Evolutionary conservation across 2,797 vertebrate genomes (phyloP), one percentile per base, ranked within the genome.

Genomic region (Gadopsis marmoratus): DNA sequence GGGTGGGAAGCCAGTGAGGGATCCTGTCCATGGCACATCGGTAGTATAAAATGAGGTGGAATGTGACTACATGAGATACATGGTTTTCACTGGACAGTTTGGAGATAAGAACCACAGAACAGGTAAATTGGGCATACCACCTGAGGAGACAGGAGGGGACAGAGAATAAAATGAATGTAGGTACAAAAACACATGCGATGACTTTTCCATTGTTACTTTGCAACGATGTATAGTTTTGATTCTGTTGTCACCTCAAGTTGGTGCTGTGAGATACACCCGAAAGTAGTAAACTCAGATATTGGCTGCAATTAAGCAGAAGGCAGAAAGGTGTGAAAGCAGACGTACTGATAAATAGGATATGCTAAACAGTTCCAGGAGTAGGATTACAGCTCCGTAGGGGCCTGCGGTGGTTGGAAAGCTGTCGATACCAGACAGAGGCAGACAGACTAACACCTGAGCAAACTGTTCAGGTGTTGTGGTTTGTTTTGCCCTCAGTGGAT

Each of bases 371-470:
- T 85, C 55, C 71, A 66, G 78, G 33, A 53, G 84, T 50, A 79
- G 78, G 84, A 87, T 82, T 85, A 80, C 53, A 65, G 89, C 87
- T 88, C 87, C 43, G 4, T 51, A 17, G 87, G 86, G 81, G 83
- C 82, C 83, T 31, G 71, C 76, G 78, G 86, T 83, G 73, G 79
- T 78, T 78, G 85, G 87, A 86, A 86, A 76, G 65, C 84, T 88
- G 87, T 86, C 84, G 72, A 71, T 77, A 88, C 74, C 84, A 88
- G 89, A 88, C 79, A 79, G 83, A 88, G 79, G 85, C 82, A 86
- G 80, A 78, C 77, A 84, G 74, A 73, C 79, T 65, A 80, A 83
- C 87, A 88, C 88, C 81, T 82, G 82, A 89, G 76, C 69, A 83
- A 77, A 79, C 76, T 66, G 68, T 41, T 87, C 71, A 84, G 83